Evolutionary conservation across 2,113 vertebrate species (phyloP).

Genomic region (Micronisus gabar): DNA sequence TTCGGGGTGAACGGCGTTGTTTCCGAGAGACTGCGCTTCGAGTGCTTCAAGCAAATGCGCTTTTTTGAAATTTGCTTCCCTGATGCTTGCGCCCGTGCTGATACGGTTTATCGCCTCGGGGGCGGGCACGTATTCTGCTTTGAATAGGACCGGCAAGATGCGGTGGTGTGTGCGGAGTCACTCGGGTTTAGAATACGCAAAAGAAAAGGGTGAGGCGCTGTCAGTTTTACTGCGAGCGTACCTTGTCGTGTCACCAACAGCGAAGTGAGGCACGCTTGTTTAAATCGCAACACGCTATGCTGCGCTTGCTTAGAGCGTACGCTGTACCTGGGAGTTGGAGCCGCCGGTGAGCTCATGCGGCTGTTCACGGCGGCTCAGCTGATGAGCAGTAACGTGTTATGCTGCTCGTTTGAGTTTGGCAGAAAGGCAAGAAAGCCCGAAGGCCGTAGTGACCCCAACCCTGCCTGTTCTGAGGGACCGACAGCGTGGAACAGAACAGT

Average conservation of each 20-base stretch:
- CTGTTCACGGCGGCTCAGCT: background rate
- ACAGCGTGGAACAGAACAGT: fast-evolving
- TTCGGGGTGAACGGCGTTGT: fast-evolving
- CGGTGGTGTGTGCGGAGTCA: background rate
- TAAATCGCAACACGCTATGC: fast-evolving
- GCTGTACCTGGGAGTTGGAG: fast-evolving
- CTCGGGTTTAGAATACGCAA: fast-evolving
- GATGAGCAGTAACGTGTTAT: background rate
- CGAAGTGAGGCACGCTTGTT: fast-evolving
- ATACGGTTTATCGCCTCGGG: fast-evolving
- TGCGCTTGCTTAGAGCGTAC: fast-evolving
- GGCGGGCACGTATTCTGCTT: too few relatives aligned
- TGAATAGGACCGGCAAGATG: background rate
- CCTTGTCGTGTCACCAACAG: fast-evolving
- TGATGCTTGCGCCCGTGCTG: fast-evolving
- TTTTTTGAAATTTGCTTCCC: background rate
- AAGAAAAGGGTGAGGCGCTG: background rate
- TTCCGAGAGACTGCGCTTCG: background rate
- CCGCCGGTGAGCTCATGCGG: background rate
- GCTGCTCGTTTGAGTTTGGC: fast-evolving
- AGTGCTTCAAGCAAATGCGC: background rate
- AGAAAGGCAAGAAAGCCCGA: background rate
- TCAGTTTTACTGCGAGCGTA: fast-evolving
- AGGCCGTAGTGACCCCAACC: background rate
- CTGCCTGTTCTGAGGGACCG: background rate